Evolutionary conservation across 2,797 vertebrate species (phyloP).

Genomic region (Mus minutoides): DNA sequence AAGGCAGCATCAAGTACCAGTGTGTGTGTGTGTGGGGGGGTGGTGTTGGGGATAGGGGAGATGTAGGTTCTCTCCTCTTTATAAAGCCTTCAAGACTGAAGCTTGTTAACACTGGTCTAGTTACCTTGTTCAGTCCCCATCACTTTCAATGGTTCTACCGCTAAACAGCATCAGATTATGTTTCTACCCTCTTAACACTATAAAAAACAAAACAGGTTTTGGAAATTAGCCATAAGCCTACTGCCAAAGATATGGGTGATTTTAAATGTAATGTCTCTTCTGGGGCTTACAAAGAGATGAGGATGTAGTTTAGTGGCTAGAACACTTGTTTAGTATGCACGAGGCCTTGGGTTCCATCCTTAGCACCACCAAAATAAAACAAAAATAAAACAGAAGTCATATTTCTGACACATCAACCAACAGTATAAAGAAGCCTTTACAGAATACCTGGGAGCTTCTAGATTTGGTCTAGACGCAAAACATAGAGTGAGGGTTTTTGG

Average conservation of each 20-base stretch:
- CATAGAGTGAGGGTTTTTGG: background rate
- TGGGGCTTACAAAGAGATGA: background rate
- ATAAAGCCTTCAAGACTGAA: background rate
- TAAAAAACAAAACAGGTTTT: background rate
- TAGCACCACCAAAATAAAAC: background rate
- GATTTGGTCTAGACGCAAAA: slow-evolving; percentile 8
- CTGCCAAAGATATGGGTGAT: background rate
- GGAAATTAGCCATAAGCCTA: background rate
- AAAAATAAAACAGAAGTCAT: background rate
- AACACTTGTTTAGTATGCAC: background rate
- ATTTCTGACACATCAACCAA: background rate
- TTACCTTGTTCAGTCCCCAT: background rate
- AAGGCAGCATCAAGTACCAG: background rate
- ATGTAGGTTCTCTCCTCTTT: background rate
- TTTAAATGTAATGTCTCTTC: background rate
- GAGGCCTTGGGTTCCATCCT: background rate
- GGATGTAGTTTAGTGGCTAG: background rate
- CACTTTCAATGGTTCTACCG: background rate
- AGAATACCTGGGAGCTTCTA: background rate
- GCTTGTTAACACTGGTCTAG: background rate
- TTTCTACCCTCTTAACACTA: background rate
- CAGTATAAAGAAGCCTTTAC: background rate
- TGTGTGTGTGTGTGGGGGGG: too few relatives aligned
- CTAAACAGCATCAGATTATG: background rate
- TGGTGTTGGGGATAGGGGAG: rapidly evolving